Evolutionary conservation across 2,888 invertebrate genomes (phyloP), one percentile per base, ranked within the genome.

Genomic region (Lottia scabra): DNA sequence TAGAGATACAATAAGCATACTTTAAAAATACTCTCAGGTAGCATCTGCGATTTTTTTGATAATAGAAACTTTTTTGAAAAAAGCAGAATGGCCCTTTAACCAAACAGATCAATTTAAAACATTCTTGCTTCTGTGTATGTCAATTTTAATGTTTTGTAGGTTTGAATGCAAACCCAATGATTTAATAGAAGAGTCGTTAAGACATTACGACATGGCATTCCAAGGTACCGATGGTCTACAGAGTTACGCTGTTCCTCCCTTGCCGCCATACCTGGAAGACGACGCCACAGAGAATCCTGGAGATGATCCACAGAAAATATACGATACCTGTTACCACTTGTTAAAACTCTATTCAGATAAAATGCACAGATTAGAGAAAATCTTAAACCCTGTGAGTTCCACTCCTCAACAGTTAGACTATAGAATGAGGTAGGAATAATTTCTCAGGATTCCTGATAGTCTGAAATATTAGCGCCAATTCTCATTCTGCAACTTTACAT

Each of bases 341-440:
- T 87, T 98, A 19, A 93, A 94, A 78, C 91, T 97, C 12, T 95
- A 94, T 84, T 94, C 94, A 2, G 85, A 90, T 73, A 81, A 85
- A 68, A 81, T 86, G 23, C 86, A 90, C 72, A 80, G 93, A 0
- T 83, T 96, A 65, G 94, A 94, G 80, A 90, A 91, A 68, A 89
- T 94, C 10, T 89, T 95, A 6, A 93, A 94, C 83, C 95, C 97
- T 0, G 92, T 93, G 0, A 93, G 94, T 0, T 94, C 95, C 85
- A 94, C 96, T 0, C 90, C 92, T 0, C 94, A 96, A 90, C 93
- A 94, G 0, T 91, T 95, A 82, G 97, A 98, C 90, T 95, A 94
- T 84, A 93, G 94, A 62, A 80, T 89, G n/a, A 88, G 88, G 89
- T 88, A 68, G 56, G 65, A 16, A 26, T 2, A 8, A 13, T 45